Evolutionary conservation across 2,888 invertebrate species (phyloP).

Genomic region (Helicoverpa assulta): DNA sequence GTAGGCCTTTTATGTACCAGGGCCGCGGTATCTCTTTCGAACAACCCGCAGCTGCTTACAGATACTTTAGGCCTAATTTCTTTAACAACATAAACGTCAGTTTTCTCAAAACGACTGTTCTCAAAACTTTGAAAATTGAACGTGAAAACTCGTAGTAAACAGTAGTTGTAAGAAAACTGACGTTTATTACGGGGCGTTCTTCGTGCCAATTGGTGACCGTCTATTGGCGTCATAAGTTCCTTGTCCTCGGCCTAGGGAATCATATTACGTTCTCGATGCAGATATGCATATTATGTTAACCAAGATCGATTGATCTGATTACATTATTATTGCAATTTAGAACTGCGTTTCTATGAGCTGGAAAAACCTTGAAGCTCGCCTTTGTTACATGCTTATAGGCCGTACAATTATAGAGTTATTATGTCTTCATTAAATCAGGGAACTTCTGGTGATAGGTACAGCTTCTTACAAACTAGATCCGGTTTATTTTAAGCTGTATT

Average conservation of each 20-base stretch:
- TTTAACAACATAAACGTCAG: too few species aligned
- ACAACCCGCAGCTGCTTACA: too few species aligned
- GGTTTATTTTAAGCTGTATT: not conserved
- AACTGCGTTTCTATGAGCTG: conserved; percentile 5
- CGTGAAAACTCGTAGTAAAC: too few species aligned
- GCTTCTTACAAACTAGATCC: not conserved
- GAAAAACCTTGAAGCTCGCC: not conserved
- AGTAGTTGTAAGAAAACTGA: too few species aligned
- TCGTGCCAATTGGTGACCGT: conserved; percentile 42
- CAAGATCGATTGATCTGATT: conserved; percentile 45
- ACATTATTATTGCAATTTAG: conserved; percentile 15
- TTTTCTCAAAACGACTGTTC: too few species aligned
- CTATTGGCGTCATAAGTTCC: conserved; percentile 46
- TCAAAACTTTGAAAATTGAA: too few species aligned
- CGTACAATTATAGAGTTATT: not conserved
- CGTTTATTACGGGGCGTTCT: not conserved
- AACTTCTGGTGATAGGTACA: not conserved
- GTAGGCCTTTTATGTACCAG: too few species aligned
- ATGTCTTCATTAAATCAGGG: not conserved
- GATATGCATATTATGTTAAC: conserved; percentile 37
- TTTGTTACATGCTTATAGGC: not conserved
- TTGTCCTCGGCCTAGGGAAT: conserved; percentile 55
- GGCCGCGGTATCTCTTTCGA: too few species aligned
- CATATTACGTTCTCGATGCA: conserved; percentile 42
- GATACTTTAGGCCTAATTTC: too few species aligned